A percentile compares a stretch with the other conserved stretches of the same genome.
These are phyloP conservation scores for Melanitta fusca DNA, from an alignment of 2,797 vertebrate species.

Conservation along the genomic window DNA sequence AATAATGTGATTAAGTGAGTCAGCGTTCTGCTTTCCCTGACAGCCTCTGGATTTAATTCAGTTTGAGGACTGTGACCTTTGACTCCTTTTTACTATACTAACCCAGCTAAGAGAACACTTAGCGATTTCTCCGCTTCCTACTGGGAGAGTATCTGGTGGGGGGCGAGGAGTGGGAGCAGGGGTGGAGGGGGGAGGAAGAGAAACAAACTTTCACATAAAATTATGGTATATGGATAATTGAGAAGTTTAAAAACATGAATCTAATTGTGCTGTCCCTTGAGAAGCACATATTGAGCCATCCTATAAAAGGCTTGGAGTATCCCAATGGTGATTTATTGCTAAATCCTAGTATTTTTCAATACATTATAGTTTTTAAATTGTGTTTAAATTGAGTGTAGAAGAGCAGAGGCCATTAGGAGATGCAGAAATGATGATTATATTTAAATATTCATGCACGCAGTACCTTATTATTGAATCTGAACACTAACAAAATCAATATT, in stretches of 20 bases:
- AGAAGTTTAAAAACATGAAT: conserved; percentile 99
- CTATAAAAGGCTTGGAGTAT: conserved; percentile 97
- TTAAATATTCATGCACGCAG: conserved; percentile 99
- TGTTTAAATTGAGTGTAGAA: conserved; percentile 99
- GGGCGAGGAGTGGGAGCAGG: conserved; percentile 30
- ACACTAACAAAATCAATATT: conserved; percentile 99
- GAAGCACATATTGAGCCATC: conserved; percentile 95
- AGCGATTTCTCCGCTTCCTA: conserved; percentile 81
- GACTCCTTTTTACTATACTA: conserved; percentile 85
- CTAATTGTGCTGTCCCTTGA: conserved; percentile 94
- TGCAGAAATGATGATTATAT: conserved; percentile 99
- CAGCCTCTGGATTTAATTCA: conserved; percentile 85
- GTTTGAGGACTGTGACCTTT: conserved; percentile 88
- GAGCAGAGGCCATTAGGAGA: conserved; percentile 99
- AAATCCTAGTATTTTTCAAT: conserved; percentile 99
- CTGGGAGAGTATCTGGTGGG: conserved; percentile 70
- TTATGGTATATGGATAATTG: conserved; percentile 97
- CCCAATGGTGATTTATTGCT: conserved; percentile 99
- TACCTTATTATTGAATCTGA: conserved; percentile 99
- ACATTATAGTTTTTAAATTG: conserved; percentile 99
- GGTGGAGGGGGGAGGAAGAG: conserved; percentile 74
- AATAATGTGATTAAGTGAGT: conserved; percentile 88
- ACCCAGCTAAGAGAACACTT: conserved; percentile 84
- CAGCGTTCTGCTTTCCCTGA: conserved; percentile 81
- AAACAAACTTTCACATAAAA: conserved; percentile 93